These are phyloP conservation scores for Scolopax rusticola DNA, from an alignment of 2,797 vertebrate species.

Conservation along the genomic window DNA sequence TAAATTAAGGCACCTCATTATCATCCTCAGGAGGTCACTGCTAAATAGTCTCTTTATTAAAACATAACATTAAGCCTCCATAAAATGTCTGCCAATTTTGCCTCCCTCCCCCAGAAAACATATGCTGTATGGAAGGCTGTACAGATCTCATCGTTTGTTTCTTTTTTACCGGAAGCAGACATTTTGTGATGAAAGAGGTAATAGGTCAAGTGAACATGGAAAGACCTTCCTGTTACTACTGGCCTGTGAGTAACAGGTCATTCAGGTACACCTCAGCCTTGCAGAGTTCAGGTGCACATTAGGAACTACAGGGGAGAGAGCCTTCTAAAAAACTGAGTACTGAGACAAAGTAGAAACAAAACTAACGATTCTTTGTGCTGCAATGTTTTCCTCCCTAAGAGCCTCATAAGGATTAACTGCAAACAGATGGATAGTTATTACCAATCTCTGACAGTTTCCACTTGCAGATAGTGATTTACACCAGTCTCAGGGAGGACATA, in stretches of 20 bases:
- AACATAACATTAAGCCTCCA: background rate
- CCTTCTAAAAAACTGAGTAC: background rate
- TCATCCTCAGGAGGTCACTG: background rate
- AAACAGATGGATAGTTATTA: background rate
- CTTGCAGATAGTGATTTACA: background rate
- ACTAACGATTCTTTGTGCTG: background rate
- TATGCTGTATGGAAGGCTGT: background rate
- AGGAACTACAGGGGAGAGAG: background rate
- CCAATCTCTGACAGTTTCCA: background rate
- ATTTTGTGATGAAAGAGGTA: background rate
- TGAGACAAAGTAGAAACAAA: background rate
- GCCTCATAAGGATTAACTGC: background rate
- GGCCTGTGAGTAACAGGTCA: background rate
- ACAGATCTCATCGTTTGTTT: background rate
- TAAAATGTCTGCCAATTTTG: background rate
- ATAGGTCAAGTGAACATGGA: background rate
- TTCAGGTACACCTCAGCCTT: background rate
- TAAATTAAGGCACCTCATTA: constrained; percentile 9
- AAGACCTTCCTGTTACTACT: background rate
- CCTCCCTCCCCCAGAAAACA: background rate
- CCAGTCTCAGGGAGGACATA: background rate
- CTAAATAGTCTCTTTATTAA: background rate
- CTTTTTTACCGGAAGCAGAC: background rate
- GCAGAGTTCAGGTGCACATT: background rate
- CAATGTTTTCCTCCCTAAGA: background rate